These are phyloP conservation scores for Vombatus ursinus DNA, from an alignment of 2,113 vertebrate species.

Conservation along the genomic window DNA sequence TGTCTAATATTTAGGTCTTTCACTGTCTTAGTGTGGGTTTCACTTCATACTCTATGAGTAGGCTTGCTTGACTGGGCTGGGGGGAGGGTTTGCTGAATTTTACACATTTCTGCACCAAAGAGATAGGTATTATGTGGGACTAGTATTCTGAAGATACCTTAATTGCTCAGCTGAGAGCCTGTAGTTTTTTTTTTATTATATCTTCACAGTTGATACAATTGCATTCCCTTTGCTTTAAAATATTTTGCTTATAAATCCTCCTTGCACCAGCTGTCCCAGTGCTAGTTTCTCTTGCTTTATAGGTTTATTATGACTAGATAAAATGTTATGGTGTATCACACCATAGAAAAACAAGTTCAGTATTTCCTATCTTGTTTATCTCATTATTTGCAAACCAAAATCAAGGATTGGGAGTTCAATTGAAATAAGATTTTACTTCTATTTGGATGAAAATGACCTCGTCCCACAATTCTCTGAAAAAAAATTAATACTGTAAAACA, in stretches of 20 bases:
- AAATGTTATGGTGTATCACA: neutral
- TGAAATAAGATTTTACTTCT: neutral
- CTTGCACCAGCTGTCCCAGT: neutral
- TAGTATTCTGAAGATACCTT: conserved; percentile 8
- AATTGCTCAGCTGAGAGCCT: neutral
- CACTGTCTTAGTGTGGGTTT: neutral
- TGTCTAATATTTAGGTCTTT: neutral
- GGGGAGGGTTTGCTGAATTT: conserved; percentile 13
- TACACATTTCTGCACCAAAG: neutral
- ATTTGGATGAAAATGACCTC: neutral
- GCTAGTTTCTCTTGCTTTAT: neutral
- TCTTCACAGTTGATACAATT: neutral
- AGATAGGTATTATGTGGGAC: neutral
- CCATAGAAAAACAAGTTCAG: neutral
- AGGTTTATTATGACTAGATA: neutral
- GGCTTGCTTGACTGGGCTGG: neutral
- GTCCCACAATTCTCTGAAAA: neutral
- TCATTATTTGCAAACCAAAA: neutral
- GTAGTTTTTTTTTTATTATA: neutral
- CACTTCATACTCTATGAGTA: neutral
- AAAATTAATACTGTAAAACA: neutral
- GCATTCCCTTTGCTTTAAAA: neutral
- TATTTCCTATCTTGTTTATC: neutral
- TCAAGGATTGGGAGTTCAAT: neutral
- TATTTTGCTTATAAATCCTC: neutral